Evolutionary conservation across 2,888 invertebrate genomes (phyloP).

Genomic region (Pristionchus arcanus): DNA sequence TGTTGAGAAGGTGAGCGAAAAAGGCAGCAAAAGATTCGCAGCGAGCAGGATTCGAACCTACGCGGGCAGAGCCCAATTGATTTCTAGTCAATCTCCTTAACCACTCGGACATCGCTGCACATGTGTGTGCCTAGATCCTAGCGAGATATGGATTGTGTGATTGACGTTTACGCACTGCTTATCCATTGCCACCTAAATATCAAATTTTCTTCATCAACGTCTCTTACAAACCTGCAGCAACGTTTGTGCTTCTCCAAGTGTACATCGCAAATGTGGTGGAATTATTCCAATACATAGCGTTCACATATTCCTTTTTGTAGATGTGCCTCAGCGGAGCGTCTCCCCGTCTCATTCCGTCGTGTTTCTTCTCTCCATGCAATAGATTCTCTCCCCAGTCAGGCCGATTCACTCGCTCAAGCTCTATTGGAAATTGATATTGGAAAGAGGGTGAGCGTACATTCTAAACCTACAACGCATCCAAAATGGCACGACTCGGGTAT

Average conservation of each 20-base stretch:
- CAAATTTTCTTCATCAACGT: no score
- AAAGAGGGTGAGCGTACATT: neutral
- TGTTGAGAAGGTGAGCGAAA: slow-evolving; percentile 1
- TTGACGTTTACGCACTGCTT: no score
- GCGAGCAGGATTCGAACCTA: slow-evolving; percentile 61
- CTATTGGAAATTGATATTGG: neutral
- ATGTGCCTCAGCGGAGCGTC: slow-evolving; percentile 1
- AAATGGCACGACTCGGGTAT: neutral
- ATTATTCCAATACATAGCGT: no score
- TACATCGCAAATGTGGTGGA: no score
- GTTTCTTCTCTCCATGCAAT: slow-evolving; percentile 15
- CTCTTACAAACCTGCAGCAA: no score
- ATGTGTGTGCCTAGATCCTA: neutral
- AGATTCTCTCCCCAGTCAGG: slow-evolving; percentile 4
- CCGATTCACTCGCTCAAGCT: slow-evolving; percentile 12
- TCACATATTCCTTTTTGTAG: neutral
- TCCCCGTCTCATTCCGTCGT: slow-evolving; percentile 2
- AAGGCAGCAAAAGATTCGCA: slow-evolving; percentile 42
- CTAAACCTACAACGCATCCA: neutral
- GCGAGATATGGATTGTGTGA: neutral
- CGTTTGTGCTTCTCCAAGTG: no score
- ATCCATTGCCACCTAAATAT: no score
- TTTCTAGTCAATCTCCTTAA: slow-evolving; percentile 61
- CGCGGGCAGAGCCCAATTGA: slow-evolving; percentile 61
- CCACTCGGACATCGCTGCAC: slow-evolving; percentile 58